These are phyloP conservation scores for Hydrolagus colliei DNA, from an alignment of 2,797 vertebrate species.

Conservation along the genomic window DNA sequence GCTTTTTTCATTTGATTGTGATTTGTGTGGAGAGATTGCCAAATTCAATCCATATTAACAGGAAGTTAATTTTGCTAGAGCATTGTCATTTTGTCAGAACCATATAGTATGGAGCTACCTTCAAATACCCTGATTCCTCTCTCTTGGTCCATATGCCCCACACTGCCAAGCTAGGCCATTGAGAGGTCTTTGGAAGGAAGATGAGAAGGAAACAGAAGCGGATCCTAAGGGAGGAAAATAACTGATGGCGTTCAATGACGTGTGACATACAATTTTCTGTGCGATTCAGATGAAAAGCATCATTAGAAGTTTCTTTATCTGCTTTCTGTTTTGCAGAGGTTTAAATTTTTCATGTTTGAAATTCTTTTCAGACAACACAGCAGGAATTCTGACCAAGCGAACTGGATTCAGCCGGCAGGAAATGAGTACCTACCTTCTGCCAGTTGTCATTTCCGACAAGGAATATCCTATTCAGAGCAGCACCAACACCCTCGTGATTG, in stretches of 20 bases:
- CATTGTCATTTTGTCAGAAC: not conserved
- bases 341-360: not conserved
- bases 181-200: not conserved
- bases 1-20: no score
- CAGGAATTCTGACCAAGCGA: slow-evolving; percentile 75
- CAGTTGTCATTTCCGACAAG: slow-evolving; percentile 83
- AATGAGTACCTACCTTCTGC: slow-evolving; percentile 75
- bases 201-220: not conserved
- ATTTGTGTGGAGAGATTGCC: no score
- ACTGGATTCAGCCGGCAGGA: slow-evolving; percentile 79
- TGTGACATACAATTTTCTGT: not conserved
- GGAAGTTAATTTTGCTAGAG: not conserved
- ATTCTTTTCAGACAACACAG: slow-evolving; percentile 79
- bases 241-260: not conserved
- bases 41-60: not conserved
- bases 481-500: slow-evolving; percentile 81
- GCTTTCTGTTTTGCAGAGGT: not conserved
- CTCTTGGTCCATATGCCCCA: no score
- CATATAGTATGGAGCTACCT: not conserved
- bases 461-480: slow-evolving; percentile 81
- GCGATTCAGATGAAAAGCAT: not conserved
- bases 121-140: no score
- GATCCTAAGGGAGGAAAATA: not conserved
- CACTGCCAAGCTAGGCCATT: not conserved
- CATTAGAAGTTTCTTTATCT: not conserved